phyloP scores from a whole-genome alignment of 2,797 vertebrate species.

The Gambelia wislizenii region DNA sequence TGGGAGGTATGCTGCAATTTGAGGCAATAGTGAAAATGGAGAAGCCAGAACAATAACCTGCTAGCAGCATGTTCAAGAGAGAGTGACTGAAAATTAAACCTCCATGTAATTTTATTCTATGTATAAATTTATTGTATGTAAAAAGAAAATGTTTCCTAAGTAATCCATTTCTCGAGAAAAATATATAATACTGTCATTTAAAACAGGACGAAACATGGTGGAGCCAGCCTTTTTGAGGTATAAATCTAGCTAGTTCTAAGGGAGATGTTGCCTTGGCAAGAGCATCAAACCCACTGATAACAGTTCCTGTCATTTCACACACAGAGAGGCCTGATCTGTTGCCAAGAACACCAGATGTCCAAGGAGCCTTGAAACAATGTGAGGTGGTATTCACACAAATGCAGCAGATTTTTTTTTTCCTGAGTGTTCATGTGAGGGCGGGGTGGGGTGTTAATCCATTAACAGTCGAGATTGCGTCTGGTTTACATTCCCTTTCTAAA shows the following conservation, averaged over 20 bases:
- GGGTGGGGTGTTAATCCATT: not conserved
- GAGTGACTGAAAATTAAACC: not conserved
- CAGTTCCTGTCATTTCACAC: not conserved
- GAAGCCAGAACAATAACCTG: not conserved
- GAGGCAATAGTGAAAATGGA: not conserved
- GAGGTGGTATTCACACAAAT: not conserved
- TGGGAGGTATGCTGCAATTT: too few species aligned
- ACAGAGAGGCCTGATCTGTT: not conserved
- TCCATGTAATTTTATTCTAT: not conserved
- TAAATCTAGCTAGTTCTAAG: not conserved
- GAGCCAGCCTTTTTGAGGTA: not conserved
- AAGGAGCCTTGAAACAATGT: not conserved
- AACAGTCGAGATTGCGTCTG: not conserved
- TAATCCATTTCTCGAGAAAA: not conserved
- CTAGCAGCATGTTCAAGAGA: not conserved
- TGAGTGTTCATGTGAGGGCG: not conserved
- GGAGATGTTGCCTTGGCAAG: not conserved
- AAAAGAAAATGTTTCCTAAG: not conserved
- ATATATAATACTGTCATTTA: not conserved
- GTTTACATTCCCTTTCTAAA: not conserved
- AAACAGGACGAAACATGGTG: not conserved
- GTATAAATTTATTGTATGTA: too few species aligned
- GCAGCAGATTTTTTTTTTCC: not conserved
- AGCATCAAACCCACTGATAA: constrained; percentile 5
- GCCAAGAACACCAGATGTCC: not conserved